Evolutionary conservation across 1,140 invertebrate species (phyloP).

Genomic region (Potamilus streckersoni): DNA sequence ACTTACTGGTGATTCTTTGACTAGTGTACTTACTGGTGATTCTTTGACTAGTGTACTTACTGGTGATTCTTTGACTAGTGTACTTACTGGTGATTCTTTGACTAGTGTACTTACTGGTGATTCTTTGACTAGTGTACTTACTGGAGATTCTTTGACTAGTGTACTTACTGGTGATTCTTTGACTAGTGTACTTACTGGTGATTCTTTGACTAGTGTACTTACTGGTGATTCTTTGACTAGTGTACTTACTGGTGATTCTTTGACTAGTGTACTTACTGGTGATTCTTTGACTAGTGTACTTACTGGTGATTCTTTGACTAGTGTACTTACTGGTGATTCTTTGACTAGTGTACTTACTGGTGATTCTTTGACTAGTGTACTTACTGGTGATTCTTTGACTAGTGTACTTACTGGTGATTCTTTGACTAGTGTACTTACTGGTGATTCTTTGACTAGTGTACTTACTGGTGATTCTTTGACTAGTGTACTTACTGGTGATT

Average conservation of each 20-base stretch:
- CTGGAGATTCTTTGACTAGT: conserved; percentile 20
- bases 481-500: too few relatives aligned
- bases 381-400: too few relatives aligned
- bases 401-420: conserved; percentile 21
- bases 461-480: conserved; percentile 23
- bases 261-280: too few relatives aligned
- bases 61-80: not conserved
- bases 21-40: conserved; percentile 16
- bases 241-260: conserved; percentile 20
- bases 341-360: conserved; percentile 12
- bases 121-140: conserved; percentile 3
- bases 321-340: too few relatives aligned
- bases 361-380: conserved; percentile 14
- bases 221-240: too few relatives aligned
- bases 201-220: too few relatives aligned
- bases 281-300: not conserved
- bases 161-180: too few relatives aligned
- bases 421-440: too few relatives aligned
- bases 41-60: too few relatives aligned
- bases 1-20: too few relatives aligned
- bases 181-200: conserved; percentile 14
- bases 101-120: too few relatives aligned
- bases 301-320: conserved; percentile 23
- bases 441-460: not conserved
- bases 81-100: conserved; percentile 21